Evolutionary conservation across 2,888 invertebrate genomes (phyloP).

Genomic region (Melinaea menophilus): DNA sequence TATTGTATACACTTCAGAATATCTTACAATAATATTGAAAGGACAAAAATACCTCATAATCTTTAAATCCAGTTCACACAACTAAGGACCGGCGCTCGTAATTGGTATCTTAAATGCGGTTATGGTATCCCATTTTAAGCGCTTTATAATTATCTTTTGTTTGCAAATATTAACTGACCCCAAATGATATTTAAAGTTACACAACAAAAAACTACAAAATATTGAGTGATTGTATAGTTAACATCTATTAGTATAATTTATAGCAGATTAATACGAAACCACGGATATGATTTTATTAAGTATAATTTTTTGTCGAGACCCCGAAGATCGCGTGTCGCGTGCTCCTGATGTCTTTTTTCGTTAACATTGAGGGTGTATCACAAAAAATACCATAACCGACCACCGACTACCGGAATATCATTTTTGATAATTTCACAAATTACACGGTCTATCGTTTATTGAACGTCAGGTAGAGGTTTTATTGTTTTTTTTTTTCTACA

Average conservation of each 20-base stretch:
- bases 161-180: slow-evolving; percentile 26
- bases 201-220: slow-evolving; percentile 11
- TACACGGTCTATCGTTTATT: slow-evolving; percentile 65
- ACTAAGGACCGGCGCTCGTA: neutral
- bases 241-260: slow-evolving; percentile 75
- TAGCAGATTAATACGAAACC: slow-evolving; percentile 72
- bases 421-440: slow-evolving; percentile 76
- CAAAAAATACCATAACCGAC: slow-evolving; percentile 69
- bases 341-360: slow-evolving; percentile 62
- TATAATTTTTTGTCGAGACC: slow-evolving; percentile 57
- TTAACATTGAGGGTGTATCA: slow-evolving; percentile 58
- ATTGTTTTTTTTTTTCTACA: slow-evolving; percentile 36
- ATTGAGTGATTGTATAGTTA: slow-evolving; percentile 46
- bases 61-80: neutral
- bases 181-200: slow-evolving; percentile 13
- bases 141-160: slow-evolving; percentile 23
- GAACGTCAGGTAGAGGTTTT: slow-evolving; percentile 61
- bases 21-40: too few species aligned
- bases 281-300: slow-evolving; percentile 71
- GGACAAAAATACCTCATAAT: neutral
- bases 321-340: slow-evolving; percentile 74
- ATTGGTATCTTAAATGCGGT: slow-evolving; percentile 20
- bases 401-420: slow-evolving; percentile 77
- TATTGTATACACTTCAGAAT: too few species aligned
- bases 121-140: slow-evolving; percentile 5